A percentile compares a stretch with the other conserved stretches of the same genome.
Conservation (phyloP, 2,888 invertebrate genomes). For the Peribatodes rhomboidaria region DNA sequence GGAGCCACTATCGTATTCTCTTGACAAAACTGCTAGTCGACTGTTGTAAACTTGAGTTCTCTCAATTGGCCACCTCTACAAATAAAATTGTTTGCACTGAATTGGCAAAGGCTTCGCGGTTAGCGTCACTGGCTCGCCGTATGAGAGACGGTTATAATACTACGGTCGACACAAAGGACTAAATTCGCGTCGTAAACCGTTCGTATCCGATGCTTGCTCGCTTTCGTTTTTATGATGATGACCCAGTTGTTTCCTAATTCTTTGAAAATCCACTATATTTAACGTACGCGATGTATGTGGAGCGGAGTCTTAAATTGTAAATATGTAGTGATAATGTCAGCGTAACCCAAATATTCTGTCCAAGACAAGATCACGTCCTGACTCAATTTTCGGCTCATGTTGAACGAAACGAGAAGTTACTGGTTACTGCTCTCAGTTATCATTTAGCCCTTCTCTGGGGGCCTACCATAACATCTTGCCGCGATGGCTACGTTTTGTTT, state of each 20-base stretch:
- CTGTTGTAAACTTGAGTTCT: not conserved
- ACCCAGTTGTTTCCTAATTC: conserved; percentile 54
- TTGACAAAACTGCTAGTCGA: not conserved
- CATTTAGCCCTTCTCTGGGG: not conserved
- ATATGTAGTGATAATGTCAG: conserved; percentile 18
- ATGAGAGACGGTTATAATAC: conserved; percentile 15
- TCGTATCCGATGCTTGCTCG: conserved; percentile 24
- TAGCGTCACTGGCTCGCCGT: conserved; percentile 8
- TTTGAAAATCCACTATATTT: conserved; percentile 45
- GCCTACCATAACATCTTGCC: too few species aligned
- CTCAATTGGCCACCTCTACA: not conserved
- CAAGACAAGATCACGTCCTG: conserved; percentile 4
- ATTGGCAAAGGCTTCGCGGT: conserved; percentile 15
- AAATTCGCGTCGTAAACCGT: conserved; percentile 26
- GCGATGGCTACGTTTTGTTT: too few species aligned
- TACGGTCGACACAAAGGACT: conserved; percentile 29
- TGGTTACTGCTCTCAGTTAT: not conserved
- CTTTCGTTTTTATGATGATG: conserved; percentile 56
- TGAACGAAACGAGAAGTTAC: not conserved
- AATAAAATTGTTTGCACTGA: not conserved
- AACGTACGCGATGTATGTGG: conserved; percentile 28
- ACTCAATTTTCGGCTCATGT: not conserved
- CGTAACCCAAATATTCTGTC: conserved; percentile 2
- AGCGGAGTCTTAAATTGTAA: conserved; percentile 22
- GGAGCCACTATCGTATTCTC: conserved; percentile 1